phyloP scores from a whole-genome alignment of 92 coral and sea anemone genomes.

The Epizoanthus scotinus region DNA sequence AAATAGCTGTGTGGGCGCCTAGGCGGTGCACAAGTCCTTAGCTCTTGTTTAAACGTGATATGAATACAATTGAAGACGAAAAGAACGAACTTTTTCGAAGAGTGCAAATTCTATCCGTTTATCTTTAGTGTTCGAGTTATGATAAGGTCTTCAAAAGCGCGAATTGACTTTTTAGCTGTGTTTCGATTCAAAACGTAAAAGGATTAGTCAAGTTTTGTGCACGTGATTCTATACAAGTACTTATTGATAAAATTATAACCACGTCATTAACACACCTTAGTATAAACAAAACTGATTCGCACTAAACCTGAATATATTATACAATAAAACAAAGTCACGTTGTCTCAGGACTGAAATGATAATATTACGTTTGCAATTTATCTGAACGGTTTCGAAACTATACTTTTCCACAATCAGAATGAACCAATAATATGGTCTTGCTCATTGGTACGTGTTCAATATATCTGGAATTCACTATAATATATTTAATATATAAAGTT shows the following conservation, averaged over 20 bases:
- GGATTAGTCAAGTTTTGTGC: background rate
- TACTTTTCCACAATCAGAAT: no score
- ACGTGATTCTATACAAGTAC: background rate
- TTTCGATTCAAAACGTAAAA: background rate
- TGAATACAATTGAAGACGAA: background rate
- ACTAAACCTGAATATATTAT: background rate
- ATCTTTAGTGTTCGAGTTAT: background rate
- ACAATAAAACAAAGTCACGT: background rate
- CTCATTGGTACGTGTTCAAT: background rate
- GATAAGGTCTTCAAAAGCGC: no score
- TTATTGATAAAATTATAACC: background rate
- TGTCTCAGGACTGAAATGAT: background rate
- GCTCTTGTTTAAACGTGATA: constrained; percentile 8
- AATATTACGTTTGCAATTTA: background rate
- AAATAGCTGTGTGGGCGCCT: background rate
- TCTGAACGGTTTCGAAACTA: background rate
- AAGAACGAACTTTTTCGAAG: background rate
- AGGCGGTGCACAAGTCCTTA: background rate
- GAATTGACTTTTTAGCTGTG: no score
- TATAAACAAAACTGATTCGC: no score
- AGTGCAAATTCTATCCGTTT: background rate
- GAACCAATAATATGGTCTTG: background rate
- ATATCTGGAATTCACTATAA: background rate
- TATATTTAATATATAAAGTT: background rate
- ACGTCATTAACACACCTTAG: background rate